Percentiles rank a stretch among this genome's conserved stretches.
phyloP scores from a whole-genome alignment of 2,113 vertebrate genomes.

The Fregata magnificens region DNA sequence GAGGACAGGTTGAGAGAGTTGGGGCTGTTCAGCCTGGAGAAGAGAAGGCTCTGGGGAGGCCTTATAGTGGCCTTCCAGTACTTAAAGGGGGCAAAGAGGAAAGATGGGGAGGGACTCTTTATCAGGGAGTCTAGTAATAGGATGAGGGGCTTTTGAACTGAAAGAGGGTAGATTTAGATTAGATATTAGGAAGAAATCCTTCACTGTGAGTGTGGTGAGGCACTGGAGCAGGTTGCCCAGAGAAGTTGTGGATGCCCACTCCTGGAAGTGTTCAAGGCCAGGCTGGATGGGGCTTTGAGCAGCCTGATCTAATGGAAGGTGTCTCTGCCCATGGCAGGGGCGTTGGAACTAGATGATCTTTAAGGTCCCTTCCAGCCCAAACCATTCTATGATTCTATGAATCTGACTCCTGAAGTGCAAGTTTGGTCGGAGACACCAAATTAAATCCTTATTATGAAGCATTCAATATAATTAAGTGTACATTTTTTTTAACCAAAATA shows the following conservation, averaged over 20 bases:
- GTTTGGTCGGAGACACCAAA: not conserved
- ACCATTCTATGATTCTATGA: not conserved
- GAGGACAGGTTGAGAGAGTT: not conserved
- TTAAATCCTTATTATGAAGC: not conserved
- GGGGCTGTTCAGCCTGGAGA: not conserved
- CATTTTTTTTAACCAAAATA: not conserved
- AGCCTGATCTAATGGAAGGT: not conserved
- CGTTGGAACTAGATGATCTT: not conserved
- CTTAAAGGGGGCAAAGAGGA: not conserved
- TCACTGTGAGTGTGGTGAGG: not conserved
- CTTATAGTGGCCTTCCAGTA: not conserved
- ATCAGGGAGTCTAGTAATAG: not conserved
- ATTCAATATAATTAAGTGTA: not conserved
- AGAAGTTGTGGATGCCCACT: not conserved
- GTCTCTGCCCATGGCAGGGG: not conserved
- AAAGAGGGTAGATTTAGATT: not conserved
- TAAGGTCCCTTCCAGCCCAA: not conserved
- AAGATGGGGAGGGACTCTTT: not conserved
- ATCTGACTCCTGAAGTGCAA: not conserved
- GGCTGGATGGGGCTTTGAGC: not conserved
- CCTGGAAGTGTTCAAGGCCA: not conserved
- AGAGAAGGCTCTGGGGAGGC: not conserved
- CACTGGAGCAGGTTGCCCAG: not conserved
- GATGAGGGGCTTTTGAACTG: not conserved
- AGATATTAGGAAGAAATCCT: not conserved